Evolutionary conservation across 2,797 vertebrate genomes (phyloP), one percentile per base, ranked within the genome.

Genomic region (Sebastes goodei): DNA sequence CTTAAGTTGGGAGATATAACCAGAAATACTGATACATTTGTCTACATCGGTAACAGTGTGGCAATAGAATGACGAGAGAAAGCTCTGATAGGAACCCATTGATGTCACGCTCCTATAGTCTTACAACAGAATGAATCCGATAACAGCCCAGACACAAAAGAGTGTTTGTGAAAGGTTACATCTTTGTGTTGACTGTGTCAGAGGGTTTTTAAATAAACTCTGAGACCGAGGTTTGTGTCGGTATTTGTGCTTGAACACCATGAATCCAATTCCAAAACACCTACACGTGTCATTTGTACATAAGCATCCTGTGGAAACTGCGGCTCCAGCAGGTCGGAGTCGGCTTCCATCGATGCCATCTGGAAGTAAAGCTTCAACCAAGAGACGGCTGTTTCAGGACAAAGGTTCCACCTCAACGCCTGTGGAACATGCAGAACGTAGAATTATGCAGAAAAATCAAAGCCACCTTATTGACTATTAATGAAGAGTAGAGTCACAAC

Each of bases 331-430:
- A 97, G 94, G 88, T 97, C 95, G 0, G 96, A 94, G 78, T 91
- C 82, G n/a, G 95, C 92, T 80, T 93, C 95, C 84, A 97, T 89
- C 63, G 96, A 96, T 53, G 96, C 94, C 81, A 97, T 93, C 95
- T 98, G 97, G 72, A 97, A 94, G 88, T 97, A 97, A 76, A 97
- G 95, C 78, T 97, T 97, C 80, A 98, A 91, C 97, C 97, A 98
- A 7, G 96, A 96, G 78, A 98, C 76, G 20, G 96, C 83, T 0
- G 97, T 97, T 80, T 98, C 96, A 6, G 96, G 96, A 91, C 94
- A 95, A 15, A 98, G 96, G 69, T 97, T 95, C 97, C 97, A 99
- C 25, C 96, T 95, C 91, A 99, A 90, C 74, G 96, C 96, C 97
- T 99, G 74, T 7, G 10, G 1, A 57, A 75, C 7, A 60, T 0